phyloP scores from a whole-genome alignment of 2,797 vertebrate species.

The Characodon lateralis region DNA sequence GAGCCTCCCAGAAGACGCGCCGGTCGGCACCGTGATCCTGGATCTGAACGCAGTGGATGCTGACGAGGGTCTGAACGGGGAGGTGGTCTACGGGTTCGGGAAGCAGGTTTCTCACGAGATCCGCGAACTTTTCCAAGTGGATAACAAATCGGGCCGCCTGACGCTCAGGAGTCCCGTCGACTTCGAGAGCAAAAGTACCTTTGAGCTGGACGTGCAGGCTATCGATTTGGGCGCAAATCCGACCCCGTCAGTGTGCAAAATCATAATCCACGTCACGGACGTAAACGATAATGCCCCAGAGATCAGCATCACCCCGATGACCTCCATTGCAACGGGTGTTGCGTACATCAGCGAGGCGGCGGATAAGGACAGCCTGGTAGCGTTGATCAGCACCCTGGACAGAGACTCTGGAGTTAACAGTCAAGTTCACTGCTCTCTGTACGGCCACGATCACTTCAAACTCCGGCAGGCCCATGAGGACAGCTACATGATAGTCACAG shows the following conservation, averaged over 20 bases:
- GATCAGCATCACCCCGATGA: conserved; percentile 89
- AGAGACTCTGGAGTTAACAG: conserved; percentile 88
- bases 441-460: conserved; percentile 90
- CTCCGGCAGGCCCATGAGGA: conserved; percentile 90
- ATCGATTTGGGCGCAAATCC: conserved; percentile 87
- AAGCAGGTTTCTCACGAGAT: conserved; percentile 87
- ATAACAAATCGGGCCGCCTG: conserved; percentile 85
- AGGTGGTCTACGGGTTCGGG: conserved; percentile 88
- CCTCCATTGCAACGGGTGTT: conserved; percentile 75
- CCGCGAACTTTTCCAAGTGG: conserved; percentile 88
- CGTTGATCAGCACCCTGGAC: conserved; percentile 93
- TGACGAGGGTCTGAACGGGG: conserved; percentile 90
- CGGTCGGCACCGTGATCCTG: conserved; percentile 84
- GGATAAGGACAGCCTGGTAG: conserved; percentile 89
- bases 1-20: conserved; percentile 89
- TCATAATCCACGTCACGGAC: conserved; percentile 89
- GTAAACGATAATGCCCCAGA: conserved; percentile 93
- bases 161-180: conserved; percentile 87
- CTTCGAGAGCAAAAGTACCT: conserved; percentile 90
- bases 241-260: conserved; percentile 86
- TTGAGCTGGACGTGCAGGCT: conserved; percentile 92
- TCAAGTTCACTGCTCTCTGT: conserved; percentile 89
- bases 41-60: conserved; percentile 87
- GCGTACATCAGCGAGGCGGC: conserved; percentile 90
- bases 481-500: conserved; percentile 94